Evolutionary conservation across 2,113 vertebrate genomes (phyloP), one percentile per base, ranked within the genome.

Genomic region (Salvelinus fontinalis): DNA sequence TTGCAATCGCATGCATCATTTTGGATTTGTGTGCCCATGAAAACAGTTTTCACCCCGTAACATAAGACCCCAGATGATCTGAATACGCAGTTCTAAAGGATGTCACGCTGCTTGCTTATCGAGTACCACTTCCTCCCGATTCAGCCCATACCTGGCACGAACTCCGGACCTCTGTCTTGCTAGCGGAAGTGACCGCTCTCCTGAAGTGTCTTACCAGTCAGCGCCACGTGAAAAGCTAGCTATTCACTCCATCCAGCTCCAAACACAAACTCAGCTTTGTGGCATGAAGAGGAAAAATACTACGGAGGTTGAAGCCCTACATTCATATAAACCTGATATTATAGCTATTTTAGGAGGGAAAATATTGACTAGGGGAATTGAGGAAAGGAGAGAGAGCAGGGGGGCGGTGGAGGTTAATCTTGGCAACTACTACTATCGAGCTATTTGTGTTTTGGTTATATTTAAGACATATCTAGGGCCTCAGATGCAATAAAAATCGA

Each of bases 211-310:
- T 44, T 44, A 44, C 39, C 39, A 44, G 39, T 44, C 39, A 9
- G 39, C 39, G 0, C 8, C 39, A 44, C 9, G 11, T 44, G 39
- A 12, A 44, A 44, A 44, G 39, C 9, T 11, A 44, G 39, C 9
- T 11, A 44, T 39, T 39, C 39, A 6, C 39, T 44, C 39, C 39
- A 44, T 44, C 14, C 59, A 62, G n/a, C 59, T 24, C 59, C n/a
- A 78, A 67, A 67, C 29, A 69, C 29, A 69, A 75, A 75, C 77
- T 71, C 18, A 13, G 54, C 60, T 82, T 65, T 18, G 73, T 67
- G 72, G 67, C 54, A 68, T 31, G 29, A 44, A 11, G 57, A 76
- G 27, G 27, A 27, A 22, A 49, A 74, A 75, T 29, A 78, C 62
- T 64, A 20, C 31, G 5, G 70, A 57, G 34, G 62, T 18, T 22